Conservation (phyloP, 1,140 invertebrate genomes). For the Ectropis grisescens region DNA sequence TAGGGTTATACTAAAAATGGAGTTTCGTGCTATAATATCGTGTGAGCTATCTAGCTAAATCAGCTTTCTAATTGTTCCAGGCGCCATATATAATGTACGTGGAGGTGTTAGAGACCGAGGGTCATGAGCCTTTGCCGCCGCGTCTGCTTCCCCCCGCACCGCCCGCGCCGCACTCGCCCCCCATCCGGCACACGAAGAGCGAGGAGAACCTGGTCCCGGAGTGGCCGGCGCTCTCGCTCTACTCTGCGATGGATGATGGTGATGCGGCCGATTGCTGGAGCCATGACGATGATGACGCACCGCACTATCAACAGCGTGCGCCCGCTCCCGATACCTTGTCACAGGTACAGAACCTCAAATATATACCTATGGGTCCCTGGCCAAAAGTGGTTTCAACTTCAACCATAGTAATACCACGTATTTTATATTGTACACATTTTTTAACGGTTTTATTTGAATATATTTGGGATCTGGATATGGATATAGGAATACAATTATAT, state of each 20-base stretch:
- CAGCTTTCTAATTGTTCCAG: too few relatives aligned
- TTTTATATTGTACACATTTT: too few relatives aligned
- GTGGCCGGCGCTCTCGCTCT: slow-evolving; percentile 52
- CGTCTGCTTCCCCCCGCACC: slow-evolving; percentile 58
- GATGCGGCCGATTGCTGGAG: slow-evolving; percentile 79
- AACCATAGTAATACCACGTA: too few relatives aligned
- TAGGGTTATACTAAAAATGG: too few relatives aligned
- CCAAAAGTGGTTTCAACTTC: too few relatives aligned
- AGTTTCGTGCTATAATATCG: too few relatives aligned
- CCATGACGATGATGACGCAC: slow-evolving; percentile 91
- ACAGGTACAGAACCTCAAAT: too few relatives aligned
- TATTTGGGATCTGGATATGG: too few relatives aligned
- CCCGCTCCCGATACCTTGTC: slow-evolving; percentile 49
- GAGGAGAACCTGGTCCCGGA: slow-evolving; percentile 87
- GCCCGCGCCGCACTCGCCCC: slow-evolving; percentile 53
- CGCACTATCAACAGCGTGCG: slow-evolving; percentile 39
- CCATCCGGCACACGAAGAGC: slow-evolving; percentile 85
- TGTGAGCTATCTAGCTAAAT: too few relatives aligned
- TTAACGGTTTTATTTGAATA: too few relatives aligned
- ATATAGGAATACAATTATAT: too few relatives aligned
- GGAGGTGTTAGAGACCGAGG: slow-evolving; percentile 94
- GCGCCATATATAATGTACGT: slow-evolving; percentile 98
- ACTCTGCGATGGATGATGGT: slow-evolving; percentile 46
- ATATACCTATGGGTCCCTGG: too few relatives aligned
- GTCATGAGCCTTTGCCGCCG: slow-evolving; percentile 72